Evolutionary conservation across 2,888 invertebrate species (phyloP).

Genomic region (Metallyticus violacea): DNA sequence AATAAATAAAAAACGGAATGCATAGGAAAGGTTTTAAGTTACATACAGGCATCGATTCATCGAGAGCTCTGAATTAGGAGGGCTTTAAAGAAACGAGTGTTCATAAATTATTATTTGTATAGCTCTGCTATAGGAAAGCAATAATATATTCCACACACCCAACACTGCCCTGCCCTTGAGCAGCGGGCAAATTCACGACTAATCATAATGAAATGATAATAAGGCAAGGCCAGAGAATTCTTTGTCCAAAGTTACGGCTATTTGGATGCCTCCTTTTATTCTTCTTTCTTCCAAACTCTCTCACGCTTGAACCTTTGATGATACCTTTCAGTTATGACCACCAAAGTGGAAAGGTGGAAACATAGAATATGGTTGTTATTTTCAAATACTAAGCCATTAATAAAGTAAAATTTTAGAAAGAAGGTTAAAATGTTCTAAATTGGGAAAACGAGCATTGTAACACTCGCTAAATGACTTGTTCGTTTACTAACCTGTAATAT

Average conservation of each 20-base stretch:
- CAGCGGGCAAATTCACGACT: background rate
- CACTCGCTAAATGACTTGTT: too few relatives aligned
- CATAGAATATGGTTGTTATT: background rate
- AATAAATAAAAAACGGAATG: too few relatives aligned
- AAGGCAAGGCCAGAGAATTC: background rate
- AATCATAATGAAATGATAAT: slow-evolving; percentile 2
- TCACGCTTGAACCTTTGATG: background rate
- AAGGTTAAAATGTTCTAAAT: too few relatives aligned
- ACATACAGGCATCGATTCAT: too few relatives aligned
- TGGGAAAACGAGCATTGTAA: too few relatives aligned
- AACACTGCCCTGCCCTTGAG: background rate
- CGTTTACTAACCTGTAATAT: slow-evolving; percentile 68
- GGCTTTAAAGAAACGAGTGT: too few relatives aligned
- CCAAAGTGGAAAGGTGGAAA: background rate
- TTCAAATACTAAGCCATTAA: background rate
- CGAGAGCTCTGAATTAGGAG: background rate
- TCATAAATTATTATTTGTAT: too few relatives aligned
- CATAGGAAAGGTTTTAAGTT: too few relatives aligned
- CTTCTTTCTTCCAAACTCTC: background rate
- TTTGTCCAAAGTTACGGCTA: background rate
- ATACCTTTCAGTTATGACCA: background rate
- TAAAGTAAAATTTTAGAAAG: background rate
- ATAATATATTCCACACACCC: too few relatives aligned
- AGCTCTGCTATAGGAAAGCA: too few relatives aligned
- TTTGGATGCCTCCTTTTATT: background rate